A percentile compares a stretch with the other conserved stretches of the same genome.
phyloP scores from a whole-genome alignment of 2,888 invertebrate genomes.

The Limnephilus auricula region DNA sequence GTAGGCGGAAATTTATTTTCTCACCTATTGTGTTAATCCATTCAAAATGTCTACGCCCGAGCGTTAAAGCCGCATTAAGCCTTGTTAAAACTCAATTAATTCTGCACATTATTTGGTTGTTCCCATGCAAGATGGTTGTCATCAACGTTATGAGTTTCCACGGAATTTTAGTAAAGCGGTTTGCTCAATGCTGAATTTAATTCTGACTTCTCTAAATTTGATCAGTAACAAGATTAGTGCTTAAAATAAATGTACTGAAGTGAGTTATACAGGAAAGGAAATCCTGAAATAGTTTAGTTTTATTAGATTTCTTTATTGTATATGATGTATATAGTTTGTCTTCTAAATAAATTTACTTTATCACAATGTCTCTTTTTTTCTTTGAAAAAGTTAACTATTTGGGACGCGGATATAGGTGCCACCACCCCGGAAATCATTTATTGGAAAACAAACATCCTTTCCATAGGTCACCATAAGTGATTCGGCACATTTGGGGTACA shows the following conservation, averaged over 20 bases:
- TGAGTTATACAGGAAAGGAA: neutral
- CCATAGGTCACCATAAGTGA: no score
- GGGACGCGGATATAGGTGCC: no score
- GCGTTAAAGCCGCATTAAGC: neutral
- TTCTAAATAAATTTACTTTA: no score
- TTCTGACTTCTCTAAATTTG: neutral
- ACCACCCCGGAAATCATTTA: no score
- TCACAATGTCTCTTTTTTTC: no score
- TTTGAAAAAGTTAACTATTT: no score
- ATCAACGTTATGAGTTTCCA: neutral
- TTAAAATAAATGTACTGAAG: neutral
- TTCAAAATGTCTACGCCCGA: neutral
- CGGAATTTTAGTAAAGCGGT: neutral
- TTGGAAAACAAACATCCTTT: no score
- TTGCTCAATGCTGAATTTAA: neutral
- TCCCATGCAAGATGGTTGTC: neutral
- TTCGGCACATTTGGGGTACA: no score
- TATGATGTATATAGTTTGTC: no score
- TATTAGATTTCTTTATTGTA: no score
- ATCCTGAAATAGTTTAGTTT: no score
- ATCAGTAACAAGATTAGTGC: neutral
- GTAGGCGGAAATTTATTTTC: neutral
- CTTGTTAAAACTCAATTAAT: neutral
- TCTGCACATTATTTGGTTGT: neutral
- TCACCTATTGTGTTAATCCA: neutral